phyloP scores from a whole-genome alignment of 1,140 invertebrate genomes.

The Drosophila kikkawai region DNA sequence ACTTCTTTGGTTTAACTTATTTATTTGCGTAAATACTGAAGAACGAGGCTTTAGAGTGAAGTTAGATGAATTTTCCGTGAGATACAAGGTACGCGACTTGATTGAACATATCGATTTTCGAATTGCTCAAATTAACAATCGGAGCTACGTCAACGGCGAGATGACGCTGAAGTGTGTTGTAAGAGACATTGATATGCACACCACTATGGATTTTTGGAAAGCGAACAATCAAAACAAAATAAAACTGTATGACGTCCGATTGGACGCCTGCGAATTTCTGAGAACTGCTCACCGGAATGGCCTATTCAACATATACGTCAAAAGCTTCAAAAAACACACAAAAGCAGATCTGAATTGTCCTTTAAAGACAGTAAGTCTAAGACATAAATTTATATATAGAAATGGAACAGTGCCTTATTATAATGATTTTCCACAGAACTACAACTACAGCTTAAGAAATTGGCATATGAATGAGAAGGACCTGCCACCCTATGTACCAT shows the following conservation, averaged over 20 bases:
- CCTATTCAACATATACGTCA: constrained; percentile 38
- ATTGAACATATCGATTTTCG: constrained; percentile 21
- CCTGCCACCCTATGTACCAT: constrained; percentile 46
- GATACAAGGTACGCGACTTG: background rate
- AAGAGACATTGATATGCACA: constrained; percentile 22
- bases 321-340: constrained; percentile 29
- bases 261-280: constrained; percentile 45
- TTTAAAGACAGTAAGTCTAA: constrained; percentile 23
- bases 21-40: background rate
- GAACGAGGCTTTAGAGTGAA: constrained; percentile 37
- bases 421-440: constrained; percentile 25
- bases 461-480: constrained; percentile 42
- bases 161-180: constrained; percentile 19
- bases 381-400: background rate
- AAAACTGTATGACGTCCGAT: constrained; percentile 32
- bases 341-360: constrained; percentile 34
- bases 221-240: constrained; percentile 20
- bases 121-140: constrained; percentile 21
- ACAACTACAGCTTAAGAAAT: constrained; percentile 44
- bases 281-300: constrained; percentile 37
- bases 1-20: constrained; percentile 7
- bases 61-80: constrained; percentile 37
- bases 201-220: constrained; percentile 34
- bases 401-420: background rate
- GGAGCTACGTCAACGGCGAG: constrained; percentile 16